Evolutionary conservation across 2,888 invertebrate genomes (phyloP), one percentile per base, ranked within the genome.

Genomic region (Morpho helenor): DNA sequence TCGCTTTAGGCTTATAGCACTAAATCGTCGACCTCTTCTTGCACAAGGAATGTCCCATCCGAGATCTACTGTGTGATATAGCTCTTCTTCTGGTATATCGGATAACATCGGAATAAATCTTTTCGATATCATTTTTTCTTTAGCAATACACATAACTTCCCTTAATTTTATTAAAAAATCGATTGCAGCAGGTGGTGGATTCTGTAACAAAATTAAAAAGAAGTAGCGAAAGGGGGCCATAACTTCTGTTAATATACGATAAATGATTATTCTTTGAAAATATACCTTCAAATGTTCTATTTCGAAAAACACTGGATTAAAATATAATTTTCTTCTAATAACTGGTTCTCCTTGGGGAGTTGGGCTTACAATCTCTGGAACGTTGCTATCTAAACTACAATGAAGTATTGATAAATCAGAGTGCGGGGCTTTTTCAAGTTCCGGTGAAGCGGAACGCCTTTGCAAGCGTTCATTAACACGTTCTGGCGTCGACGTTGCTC

Each of bases 301-400:
- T 79, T 98, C 97, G 73, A 98, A 97, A 79, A 97, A 98, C 0
- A 97, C 96, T 0, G 97, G 97, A 83, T 97, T 97, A 73, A 97
- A 97, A 76, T 96, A 97, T 4, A 97, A 86, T 74, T 97, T 96
- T 69, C 94, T 93, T 60, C 96, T 91, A 7, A 94, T 92, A 0
- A 75, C 75, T 49, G 79, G 77, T 60, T 87, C 87, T 22, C 82
- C 84, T 63, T 80, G 78, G 39, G 81, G 75, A 75, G 85, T 60
- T 87, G 80, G 64, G 85, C 79, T 58, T 57, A 77, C 73, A 50
- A 71, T 72, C 23, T 70, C 63, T 7, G 68, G 65, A 49, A 69
- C 66, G 65, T 79, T 76, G 61, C 75, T 76, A 63, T 90, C 84
- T 16, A 81, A 60, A 59, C 79, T 79, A 57, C 84, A 89, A 63